These are phyloP conservation scores for Erpornis zantholeuca DNA, from an alignment of 2,113 vertebrate genomes.

Conservation along the genomic window DNA sequence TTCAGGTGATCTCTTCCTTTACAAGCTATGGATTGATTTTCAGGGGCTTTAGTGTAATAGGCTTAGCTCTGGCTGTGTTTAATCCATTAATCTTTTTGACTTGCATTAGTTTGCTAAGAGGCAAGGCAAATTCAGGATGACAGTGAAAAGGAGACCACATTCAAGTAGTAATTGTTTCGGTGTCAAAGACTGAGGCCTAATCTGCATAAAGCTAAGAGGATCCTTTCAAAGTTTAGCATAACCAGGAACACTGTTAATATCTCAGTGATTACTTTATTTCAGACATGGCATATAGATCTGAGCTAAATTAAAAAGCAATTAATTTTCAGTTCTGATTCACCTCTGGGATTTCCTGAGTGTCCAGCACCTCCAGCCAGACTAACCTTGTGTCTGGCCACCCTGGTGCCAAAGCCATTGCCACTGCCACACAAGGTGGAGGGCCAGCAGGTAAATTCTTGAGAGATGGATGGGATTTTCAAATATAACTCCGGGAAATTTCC, in stretches of 20 bases:
- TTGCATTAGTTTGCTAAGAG: slow-evolving; percentile 37
- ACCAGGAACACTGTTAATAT: not conserved
- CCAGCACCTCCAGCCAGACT: not conserved
- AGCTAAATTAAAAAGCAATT: slow-evolving; percentile 9
- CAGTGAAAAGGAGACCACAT: slow-evolving; percentile 47
- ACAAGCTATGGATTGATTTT: slow-evolving; percentile 53
- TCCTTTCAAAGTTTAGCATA: not conserved
- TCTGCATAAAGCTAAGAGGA: not conserved
- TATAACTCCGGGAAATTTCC: slow-evolving; percentile 12
- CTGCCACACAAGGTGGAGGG: not conserved
- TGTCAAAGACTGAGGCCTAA: not conserved
- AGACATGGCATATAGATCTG: not conserved
- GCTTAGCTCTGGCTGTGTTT: slow-evolving; percentile 42
- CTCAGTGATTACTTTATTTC: not conserved
- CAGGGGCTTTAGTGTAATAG: slow-evolving; percentile 44
- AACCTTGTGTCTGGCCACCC: not conserved
- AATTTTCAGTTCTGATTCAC: not conserved
- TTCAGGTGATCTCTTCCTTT: slow-evolving; percentile 47
- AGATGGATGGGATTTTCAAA: not conserved
- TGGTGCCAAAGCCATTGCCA: not conserved
- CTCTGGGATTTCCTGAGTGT: not conserved
- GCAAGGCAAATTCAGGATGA: slow-evolving; percentile 29
- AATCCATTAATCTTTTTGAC: slow-evolving; percentile 61
- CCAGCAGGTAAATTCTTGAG: slow-evolving; percentile 8
- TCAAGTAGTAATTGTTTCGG: slow-evolving; percentile 22